phyloP scores from a whole-genome alignment of 2,113 vertebrate genomes.

The Antigone vipio region DNA sequence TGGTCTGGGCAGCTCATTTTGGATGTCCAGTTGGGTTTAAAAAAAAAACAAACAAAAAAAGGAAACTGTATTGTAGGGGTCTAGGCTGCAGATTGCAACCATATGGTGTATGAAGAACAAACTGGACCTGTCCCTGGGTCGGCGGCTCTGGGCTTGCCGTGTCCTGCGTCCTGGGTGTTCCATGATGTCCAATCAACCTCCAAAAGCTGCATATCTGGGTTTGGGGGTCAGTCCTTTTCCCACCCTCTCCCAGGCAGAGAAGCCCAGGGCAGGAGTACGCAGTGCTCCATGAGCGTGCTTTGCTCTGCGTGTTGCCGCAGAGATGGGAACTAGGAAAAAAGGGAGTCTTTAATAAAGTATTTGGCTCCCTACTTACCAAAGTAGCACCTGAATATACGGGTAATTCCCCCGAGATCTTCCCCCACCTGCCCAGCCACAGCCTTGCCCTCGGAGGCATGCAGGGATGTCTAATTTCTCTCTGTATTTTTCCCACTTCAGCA shows the following conservation, averaged over 20 bases:
- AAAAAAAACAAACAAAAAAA: neutral
- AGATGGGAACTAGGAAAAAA: neutral
- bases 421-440: neutral
- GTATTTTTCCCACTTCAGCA: neutral
- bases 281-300: accelerated
- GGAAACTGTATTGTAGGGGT: neutral
- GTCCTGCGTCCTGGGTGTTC: neutral
- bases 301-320: neutral
- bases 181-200: neutral
- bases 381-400: neutral
- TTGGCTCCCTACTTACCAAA: neutral
- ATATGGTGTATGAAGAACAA: neutral
- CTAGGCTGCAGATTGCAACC: neutral
- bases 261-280: neutral
- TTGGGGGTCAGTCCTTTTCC: neutral
- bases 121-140: neutral
- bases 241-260: neutral
- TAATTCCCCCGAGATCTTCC: neutral
- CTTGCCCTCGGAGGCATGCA: accelerated
- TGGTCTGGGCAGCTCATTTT: neutral
- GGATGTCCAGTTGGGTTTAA: neutral
- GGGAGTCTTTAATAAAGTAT: neutral
- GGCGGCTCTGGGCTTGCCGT: neutral
- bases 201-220: neutral
- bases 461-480: neutral